A percentile compares a stretch with the other conserved stretches of the same genome.
Conservation (phyloP, 2,113 vertebrate species). For the Pontoporia blainvillei region DNA sequence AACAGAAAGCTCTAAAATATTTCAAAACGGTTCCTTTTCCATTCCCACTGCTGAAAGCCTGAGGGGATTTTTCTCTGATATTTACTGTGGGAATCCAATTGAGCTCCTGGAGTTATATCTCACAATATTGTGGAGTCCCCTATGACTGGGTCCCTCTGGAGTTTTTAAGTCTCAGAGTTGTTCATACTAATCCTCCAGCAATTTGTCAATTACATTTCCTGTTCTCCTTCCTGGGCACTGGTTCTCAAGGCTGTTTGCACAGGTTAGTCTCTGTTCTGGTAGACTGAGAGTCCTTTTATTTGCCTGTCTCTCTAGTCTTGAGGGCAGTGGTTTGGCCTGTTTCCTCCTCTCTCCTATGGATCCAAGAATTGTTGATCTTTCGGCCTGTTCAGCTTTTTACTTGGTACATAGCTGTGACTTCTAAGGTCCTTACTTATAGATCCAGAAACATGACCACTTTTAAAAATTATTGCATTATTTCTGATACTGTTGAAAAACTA, state of each 20-base stretch:
- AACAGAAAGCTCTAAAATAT: not conserved
- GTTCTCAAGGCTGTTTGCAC: not conserved
- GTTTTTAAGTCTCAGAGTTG: not conserved
- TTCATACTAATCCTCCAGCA: not conserved
- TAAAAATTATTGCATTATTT: not conserved
- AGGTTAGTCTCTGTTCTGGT: not conserved
- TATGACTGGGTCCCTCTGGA: not conserved
- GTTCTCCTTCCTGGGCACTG: not conserved
- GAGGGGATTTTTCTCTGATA: not conserved
- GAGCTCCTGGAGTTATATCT: not conserved
- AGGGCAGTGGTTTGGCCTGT: not conserved
- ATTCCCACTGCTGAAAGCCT: not conserved
- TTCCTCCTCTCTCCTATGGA: not conserved
- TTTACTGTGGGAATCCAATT: not conserved
- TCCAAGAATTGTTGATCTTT: not conserved
- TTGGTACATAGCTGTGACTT: not conserved
- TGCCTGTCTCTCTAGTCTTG: not conserved
- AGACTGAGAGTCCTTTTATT: not conserved
- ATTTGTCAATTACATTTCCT: not conserved
- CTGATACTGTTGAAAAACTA: not conserved
- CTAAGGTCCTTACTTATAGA: not conserved
- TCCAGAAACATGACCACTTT: not conserved
- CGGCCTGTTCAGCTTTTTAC: not conserved
- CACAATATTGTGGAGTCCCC: not conserved
- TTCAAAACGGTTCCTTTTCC: not conserved